Evolutionary conservation across 1,140 invertebrate species (phyloP).

Genomic region (Teleopsis dalmanni): DNA sequence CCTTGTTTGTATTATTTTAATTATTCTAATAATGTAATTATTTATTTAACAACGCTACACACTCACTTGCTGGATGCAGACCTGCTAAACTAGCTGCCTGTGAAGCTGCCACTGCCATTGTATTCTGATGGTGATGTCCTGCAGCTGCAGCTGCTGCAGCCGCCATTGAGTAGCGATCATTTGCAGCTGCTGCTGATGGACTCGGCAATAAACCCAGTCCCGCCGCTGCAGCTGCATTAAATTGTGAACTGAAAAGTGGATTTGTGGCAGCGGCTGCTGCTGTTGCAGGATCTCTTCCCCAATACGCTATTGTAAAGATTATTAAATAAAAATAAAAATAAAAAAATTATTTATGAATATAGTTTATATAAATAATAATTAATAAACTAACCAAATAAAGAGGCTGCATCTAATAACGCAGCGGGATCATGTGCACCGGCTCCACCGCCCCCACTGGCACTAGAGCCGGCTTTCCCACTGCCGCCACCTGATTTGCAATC

Average conservation of each 20-base stretch:
- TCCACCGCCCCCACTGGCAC: constrained; percentile 25
- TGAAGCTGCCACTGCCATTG: constrained; percentile 69
- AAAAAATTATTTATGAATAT: neutral
- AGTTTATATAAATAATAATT: neutral
- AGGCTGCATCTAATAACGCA: constrained; percentile 57
- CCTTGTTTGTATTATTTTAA: neutral
- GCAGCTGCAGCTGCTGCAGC: constrained; percentile 47
- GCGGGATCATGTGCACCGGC: constrained; percentile 43
- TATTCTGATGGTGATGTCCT: constrained; percentile 60
- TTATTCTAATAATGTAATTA: too few relatives aligned
- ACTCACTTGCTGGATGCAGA: constrained; percentile 59
- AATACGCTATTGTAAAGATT: constrained; percentile 55
- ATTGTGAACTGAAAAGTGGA: constrained; percentile 42
- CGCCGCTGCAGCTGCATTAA: constrained; percentile 46
- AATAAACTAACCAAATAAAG: constrained; percentile 52
- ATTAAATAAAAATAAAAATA: neutral
- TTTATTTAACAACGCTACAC: too few relatives aligned
- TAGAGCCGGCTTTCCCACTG: constrained; percentile 23
- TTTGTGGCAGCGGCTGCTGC: constrained; percentile 43
- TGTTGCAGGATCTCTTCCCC: constrained; percentile 53
- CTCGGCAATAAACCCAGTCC: constrained; percentile 43
- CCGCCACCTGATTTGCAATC: constrained; percentile 17
- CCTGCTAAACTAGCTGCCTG: constrained; percentile 69
- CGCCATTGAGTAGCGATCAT: constrained; percentile 36
- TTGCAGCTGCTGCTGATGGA: constrained; percentile 22